Evolutionary conservation across 2,113 vertebrate genomes (phyloP), one percentile per base, ranked within the genome.

Genomic region (Todiramphus chloris): DNA sequence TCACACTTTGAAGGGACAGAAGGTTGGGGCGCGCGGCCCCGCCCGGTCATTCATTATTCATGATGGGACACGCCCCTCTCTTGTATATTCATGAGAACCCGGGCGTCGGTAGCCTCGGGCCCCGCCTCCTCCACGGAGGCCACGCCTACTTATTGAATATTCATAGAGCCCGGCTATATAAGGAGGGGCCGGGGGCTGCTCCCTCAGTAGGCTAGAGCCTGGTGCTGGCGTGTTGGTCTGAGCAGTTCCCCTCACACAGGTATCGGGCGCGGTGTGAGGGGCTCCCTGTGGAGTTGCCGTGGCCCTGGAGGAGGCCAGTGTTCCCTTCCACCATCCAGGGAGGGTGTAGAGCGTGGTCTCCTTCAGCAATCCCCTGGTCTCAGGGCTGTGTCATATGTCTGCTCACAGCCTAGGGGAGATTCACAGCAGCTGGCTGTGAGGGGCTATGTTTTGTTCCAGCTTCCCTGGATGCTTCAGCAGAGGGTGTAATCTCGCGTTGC

Each of bases 1-100:
- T 95, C 96, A 93, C 95, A 94, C 96, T 97, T 91, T 94, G 97
- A 94, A 83, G 97, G 97, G 88, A 95, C 91, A 83, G 67, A 76
- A 9, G 50, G 64, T 20, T 64, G 4, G 41, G 83, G 82, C 17
- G 35, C 15, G 19, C 18, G 31, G 82, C 75, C 66, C 10, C 93
- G 80, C 94, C 94, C 3, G 2, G 0, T 0, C 0, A 1, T 2
- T 0, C 48, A 95, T 96, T 81, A 94, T 96, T 81, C 46, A 94
- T 84, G 11, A 81, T 27, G 46, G 7, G 13, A 0, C 50, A 0
- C 69, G 16, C 53, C 75, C 13, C 37, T 7, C 1, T 0, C 1
- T 6, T 80, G 4, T n/a, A 92, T 97, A 97, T 90, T 91, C 62
- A 97, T 86, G 51, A 97, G 62, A 23, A 0, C 8, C 68, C 56